Percentiles rank a stretch among this genome's conserved stretches.
These are phyloP conservation scores for Clistopyga incitator DNA, from an alignment of 2,888 invertebrate genomes.

Conservation along the genomic window DNA sequence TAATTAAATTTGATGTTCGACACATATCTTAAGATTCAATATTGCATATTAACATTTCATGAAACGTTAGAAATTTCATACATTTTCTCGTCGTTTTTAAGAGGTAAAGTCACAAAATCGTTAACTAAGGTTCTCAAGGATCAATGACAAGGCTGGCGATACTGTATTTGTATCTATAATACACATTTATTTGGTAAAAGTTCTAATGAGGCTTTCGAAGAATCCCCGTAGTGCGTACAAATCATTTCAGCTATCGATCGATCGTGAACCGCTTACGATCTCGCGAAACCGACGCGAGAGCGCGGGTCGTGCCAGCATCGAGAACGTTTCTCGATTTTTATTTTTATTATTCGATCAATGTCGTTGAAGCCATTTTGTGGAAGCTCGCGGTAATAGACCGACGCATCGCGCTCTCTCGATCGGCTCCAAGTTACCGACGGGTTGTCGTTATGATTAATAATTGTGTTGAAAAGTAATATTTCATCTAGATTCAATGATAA, in stretches of 20 bases:
- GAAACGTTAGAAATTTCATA: too few species aligned
- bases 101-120: not conserved
- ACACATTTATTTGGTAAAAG: conserved; percentile 62
- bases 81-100: not conserved
- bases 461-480: conserved; percentile 62
- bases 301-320: not conserved
- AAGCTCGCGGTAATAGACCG: conserved; percentile 1
- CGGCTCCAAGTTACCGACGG: conserved; percentile 29
- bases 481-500: conserved; percentile 60
- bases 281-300: conserved; percentile 18
- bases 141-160: not conserved
- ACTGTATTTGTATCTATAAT: conserved; percentile 44
- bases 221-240: conserved; percentile 58
- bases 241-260: conserved; percentile 54
- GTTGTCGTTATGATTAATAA: conserved; percentile 39
- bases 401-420: conserved; percentile 16
- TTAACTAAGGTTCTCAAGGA: not conserved
- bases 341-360: conserved; percentile 14
- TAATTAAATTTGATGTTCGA: not conserved
- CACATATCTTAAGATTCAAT: not conserved
- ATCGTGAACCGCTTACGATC: conserved; percentile 36
- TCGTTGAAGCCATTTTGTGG: conserved; percentile 13
- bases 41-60: not conserved
- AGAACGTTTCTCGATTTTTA: conserved; percentile 1
- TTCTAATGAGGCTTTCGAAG: conserved; percentile 47